phyloP scores from a whole-genome alignment of 2,888 invertebrate genomes.

The Drosophila crucigera region DNA sequence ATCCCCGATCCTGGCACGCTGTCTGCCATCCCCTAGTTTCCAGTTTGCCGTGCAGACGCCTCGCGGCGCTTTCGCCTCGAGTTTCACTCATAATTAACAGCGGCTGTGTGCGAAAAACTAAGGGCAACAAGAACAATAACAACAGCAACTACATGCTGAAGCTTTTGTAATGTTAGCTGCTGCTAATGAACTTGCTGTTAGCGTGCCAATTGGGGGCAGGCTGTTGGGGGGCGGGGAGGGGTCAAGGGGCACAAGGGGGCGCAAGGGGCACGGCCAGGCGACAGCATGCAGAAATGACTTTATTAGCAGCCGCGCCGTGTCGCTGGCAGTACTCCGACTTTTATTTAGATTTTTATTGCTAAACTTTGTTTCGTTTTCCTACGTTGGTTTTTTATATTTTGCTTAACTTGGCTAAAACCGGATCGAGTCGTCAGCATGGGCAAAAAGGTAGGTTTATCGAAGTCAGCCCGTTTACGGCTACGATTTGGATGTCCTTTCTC shows the following conservation, averaged over 20 bases:
- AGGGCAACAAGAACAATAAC: conserved; percentile 26
- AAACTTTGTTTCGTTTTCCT: conserved; percentile 72
- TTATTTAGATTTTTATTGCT: conserved; percentile 78
- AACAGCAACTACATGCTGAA: conserved; percentile 8
- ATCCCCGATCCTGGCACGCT: background rate
- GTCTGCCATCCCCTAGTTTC: background rate
- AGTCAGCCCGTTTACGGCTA: conserved; percentile 46
- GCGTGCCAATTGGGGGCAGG: conserved; percentile 44
- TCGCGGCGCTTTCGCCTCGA: conserved; percentile 41
- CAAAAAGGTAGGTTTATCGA: conserved; percentile 34
- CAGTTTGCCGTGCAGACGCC: conserved; percentile 25
- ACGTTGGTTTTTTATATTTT: conserved; percentile 45
- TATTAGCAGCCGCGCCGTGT: conserved; percentile 63
- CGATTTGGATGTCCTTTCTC: conserved; percentile 58
- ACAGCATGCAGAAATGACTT: conserved; percentile 75
- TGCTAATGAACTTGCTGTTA: conserved; percentile 59
- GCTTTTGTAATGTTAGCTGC: conserved; percentile 64
- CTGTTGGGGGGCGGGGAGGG: background rate
- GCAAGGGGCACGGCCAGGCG: conserved; percentile 5
- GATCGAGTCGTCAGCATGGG: background rate
- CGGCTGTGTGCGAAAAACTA: conserved; percentile 49
- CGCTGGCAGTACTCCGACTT: conserved; percentile 46
- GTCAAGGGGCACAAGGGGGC: background rate
- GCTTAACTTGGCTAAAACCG: conserved; percentile 5
- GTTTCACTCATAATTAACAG: conserved; percentile 72